Evolutionary conservation across 2,888 invertebrate genomes (phyloP).

Genomic region (Kryphioiulus occultus): DNA sequence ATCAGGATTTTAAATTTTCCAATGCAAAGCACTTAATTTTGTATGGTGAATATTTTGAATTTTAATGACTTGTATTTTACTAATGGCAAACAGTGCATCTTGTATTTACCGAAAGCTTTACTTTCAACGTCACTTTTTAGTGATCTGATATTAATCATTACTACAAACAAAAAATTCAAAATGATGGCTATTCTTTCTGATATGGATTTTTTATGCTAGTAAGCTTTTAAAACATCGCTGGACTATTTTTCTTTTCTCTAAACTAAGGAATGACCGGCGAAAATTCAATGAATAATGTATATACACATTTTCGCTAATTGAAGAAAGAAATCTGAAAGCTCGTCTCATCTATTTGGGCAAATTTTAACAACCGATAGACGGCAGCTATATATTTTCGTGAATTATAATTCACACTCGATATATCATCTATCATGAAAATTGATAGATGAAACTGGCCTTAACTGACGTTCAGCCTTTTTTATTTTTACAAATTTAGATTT

Average conservation of each 20-base stretch:
- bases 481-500: not conserved
- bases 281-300: constrained; percentile 12
- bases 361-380: not conserved
- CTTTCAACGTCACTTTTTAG: not conserved
- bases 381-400: not conserved
- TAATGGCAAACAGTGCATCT: no score
- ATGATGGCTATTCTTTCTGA: not conserved
- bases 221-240: not conserved
- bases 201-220: not conserved
- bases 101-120: not conserved
- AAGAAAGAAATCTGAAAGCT: not conserved
- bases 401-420: not conserved
- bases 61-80: no score
- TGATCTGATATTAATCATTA: not conserved
- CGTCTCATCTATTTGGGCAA: not conserved
- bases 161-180: not conserved
- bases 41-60: not conserved
- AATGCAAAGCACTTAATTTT: no score
- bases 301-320: not conserved
- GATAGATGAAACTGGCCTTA: not conserved
- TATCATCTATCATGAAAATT: not conserved
- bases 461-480: not conserved
- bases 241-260: not conserved
- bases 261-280: not conserved
- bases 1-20: no score